A percentile compares a stretch with the other conserved stretches of the same genome.
Evolutionary conservation across 2,113 vertebrate genomes (phyloP).

Genomic region (Rhinolophus sinicus): DNA sequence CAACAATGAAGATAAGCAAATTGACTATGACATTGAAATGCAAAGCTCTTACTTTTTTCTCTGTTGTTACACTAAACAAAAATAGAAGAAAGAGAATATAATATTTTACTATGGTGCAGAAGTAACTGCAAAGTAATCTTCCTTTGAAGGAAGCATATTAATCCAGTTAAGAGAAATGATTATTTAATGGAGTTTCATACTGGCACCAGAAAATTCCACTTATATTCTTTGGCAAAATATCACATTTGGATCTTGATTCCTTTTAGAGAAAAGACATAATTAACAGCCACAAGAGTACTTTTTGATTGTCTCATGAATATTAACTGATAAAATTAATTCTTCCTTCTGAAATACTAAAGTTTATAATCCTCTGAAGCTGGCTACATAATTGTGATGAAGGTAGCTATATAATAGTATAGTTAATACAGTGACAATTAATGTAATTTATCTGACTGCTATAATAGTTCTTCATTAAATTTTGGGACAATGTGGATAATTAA

Average conservation of each 20-base stretch:
- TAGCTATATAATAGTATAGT: background rate
- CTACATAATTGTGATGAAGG: background rate
- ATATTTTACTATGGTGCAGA: background rate
- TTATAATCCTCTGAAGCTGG: background rate
- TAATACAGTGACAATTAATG: background rate
- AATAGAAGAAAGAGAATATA: constrained; percentile 29
- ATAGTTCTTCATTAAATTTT: background rate
- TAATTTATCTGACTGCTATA: background rate
- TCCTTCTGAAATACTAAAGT: background rate
- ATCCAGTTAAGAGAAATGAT: constrained; percentile 35
- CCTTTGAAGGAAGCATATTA: background rate
- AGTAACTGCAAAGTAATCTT: background rate
- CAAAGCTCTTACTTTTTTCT: background rate
- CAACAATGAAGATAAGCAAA: background rate
- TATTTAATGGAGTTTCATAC: constrained; percentile 21
- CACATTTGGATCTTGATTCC: background rate
- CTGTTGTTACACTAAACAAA: background rate
- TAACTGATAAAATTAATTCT: constrained; percentile 25
- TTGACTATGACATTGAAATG: background rate
- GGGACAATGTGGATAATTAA: background rate
- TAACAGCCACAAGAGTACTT: background rate
- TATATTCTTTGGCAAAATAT: constrained; percentile 8
- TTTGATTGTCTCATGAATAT: constrained; percentile 16
- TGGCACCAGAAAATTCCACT: background rate
- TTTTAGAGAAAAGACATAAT: background rate